Evolutionary conservation across 2,797 vertebrate species (phyloP), one percentile per base, ranked within the genome.

Genomic region (Selene dorsalis): DNA sequence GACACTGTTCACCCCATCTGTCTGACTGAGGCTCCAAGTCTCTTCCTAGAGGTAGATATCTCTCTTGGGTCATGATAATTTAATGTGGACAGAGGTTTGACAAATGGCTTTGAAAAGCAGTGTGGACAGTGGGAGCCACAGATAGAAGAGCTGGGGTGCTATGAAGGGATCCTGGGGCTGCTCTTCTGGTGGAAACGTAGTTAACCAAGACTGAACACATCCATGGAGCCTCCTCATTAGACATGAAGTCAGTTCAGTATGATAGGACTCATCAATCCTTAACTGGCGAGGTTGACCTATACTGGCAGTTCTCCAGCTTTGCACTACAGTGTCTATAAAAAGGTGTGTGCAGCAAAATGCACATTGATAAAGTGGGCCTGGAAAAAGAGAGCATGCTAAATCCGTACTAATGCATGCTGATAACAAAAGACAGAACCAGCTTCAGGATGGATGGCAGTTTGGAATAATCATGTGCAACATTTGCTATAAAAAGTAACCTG

Each of bases 201-300:
- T 92, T 94, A 91, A 85, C 87, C 90, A 83, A 88, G 70, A 84
- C 61, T 57, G 68, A 88, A 92, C 85, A 77, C 61, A 81, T 90
- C 92, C 84, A 39, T n/a, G 26, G 89, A 89, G 93, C 76, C 86
- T 90, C 86, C 87, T 94, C 83, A 89, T 95, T 95, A 95, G 91
- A 90, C 75, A 69, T 43, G 26, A 80, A 86, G 91, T 88, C 88
- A 80, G 87, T 85, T 85, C 56, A 56, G 58, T 75, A 64, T 88
- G 84, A 92, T 74, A 82, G 86, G 71, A 67, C 73, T 86, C 90
- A 93, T 94, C 90, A 87, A 90, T 93, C 91, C 48, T 77, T 4
- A 57, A n/a, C 71, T 52, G 55, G 72, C 5, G 32, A 71, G 60
- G 69, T 43, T 83, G 80, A 83, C 86, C 80, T 84, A 28, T 13